Percentiles rank a stretch among this genome's conserved stretches.
Evolutionary conservation across 2,113 vertebrate species (phyloP).

Genomic region (Gambusia affinis): DNA sequence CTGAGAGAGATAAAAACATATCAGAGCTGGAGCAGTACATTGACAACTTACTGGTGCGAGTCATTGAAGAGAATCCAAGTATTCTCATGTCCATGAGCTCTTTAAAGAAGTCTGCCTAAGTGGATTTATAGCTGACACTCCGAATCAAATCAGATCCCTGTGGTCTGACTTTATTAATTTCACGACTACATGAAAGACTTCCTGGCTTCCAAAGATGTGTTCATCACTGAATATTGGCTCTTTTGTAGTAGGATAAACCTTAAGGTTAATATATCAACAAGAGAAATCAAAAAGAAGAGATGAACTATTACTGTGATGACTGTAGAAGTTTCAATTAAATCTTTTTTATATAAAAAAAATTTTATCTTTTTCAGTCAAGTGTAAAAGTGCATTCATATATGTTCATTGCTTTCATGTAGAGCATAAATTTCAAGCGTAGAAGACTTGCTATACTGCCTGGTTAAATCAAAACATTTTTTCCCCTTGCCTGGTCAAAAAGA

Average conservation of each 20-base stretch:
- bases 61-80: constrained; percentile 92
- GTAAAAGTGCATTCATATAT: not conserved
- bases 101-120: constrained; percentile 51
- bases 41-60: constrained; percentile 89
- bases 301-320: not conserved
- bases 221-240: not conserved
- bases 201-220: not conserved
- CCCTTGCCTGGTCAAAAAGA: not conserved
- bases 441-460: not conserved
- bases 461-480: not conserved
- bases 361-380: no score
- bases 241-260: not conserved
- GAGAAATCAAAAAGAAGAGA: constrained; percentile 8
- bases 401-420: constrained; percentile 9
- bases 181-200: not conserved
- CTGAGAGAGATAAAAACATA: constrained; percentile 85
- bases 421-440: not conserved
- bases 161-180: constrained; percentile 3
- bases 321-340: not conserved
- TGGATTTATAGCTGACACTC: not conserved
- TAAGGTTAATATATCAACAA: not conserved
- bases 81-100: constrained; percentile 82
- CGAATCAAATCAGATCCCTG: not conserved
- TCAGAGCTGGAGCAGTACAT: constrained; percentile 92
- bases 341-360: not conserved